A percentile compares a stretch with the other conserved stretches of the same genome.
These are phyloP conservation scores for Mesocentrotus franciscanus DNA, from an alignment of 53 echinoderm and acorn worm genomes.

Conservation along the genomic window DNA sequence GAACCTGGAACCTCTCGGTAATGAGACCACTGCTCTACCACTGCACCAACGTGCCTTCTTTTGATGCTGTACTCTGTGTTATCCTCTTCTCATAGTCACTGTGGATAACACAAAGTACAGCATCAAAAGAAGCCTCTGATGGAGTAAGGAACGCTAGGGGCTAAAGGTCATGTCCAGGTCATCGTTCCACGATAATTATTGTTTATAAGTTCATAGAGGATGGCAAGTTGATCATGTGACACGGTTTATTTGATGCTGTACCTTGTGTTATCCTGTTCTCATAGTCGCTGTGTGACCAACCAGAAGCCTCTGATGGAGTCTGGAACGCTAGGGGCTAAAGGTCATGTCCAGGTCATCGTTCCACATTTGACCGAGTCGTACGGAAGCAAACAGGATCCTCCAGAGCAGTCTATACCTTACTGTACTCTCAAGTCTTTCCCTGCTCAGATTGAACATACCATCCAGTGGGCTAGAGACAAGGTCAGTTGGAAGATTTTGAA, in stretches of 20 bases:
- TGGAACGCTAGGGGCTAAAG: constrained; percentile 95
- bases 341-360: constrained; percentile 98
- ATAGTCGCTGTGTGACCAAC: constrained; percentile 96
- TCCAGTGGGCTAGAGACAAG: constrained; percentile 99
- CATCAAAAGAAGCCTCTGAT: constrained; percentile 84
- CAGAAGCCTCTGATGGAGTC: constrained; percentile 90
- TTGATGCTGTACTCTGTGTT: neutral
- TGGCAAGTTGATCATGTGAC: neutral
- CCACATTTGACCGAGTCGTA: constrained; percentile 96
- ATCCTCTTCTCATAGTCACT: constrained; percentile 74
- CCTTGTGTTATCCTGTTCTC: neutral
- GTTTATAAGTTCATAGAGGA: neutral
- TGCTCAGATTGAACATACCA: constrained; percentile 95
- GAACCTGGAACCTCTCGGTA: too few species aligned
- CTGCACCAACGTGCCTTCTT: too few species aligned
- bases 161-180: constrained; percentile 99
- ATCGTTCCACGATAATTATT: constrained; percentile 77
- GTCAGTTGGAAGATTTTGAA: constrained; percentile 41
- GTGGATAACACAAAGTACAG: too few species aligned
- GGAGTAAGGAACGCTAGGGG: constrained; percentile 93
- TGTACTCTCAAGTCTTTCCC: constrained; percentile 99
- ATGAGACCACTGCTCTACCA: too few species aligned
- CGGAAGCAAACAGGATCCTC: constrained; percentile 91
- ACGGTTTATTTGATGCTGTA: neutral
- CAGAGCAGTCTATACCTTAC: constrained; percentile 92